Conservation (phyloP, 2,797 vertebrate species). For the Urocyon cinereoargenteus region DNA sequence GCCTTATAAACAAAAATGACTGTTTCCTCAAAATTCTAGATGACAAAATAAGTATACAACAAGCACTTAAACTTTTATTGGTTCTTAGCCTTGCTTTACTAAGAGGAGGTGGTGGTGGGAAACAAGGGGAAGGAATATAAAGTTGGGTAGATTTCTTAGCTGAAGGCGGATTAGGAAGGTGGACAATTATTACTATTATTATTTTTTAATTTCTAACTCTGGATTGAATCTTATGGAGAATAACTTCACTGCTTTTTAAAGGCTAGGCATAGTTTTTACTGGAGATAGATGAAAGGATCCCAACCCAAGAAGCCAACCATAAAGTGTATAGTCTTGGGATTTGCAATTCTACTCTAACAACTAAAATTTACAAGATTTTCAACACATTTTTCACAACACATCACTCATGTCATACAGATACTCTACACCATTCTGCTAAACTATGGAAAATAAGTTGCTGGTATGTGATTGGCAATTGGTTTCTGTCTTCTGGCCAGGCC, state of each 20-base stretch:
- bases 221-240: background rate
- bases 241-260: background rate
- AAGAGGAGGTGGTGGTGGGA: background rate
- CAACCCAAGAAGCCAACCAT: background rate
- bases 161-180: background rate
- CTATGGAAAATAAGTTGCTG: background rate
- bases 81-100: background rate
- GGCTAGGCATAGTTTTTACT: background rate
- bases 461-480: background rate
- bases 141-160: background rate
- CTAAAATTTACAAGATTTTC: background rate
- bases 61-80: background rate
- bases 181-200: background rate
- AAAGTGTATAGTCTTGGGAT: background rate
- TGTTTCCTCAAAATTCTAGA: constrained; percentile 9
- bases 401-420: background rate
- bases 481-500: background rate
- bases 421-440: background rate
- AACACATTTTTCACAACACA: background rate
- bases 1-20: background rate
- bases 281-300: background rate
- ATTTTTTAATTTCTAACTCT: background rate
- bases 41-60: background rate
- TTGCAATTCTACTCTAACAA: background rate
- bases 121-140: background rate